These are phyloP conservation scores for Drosophila maculinotata DNA, from an alignment of 2,888 invertebrate genomes.

Conservation along the genomic window DNA sequence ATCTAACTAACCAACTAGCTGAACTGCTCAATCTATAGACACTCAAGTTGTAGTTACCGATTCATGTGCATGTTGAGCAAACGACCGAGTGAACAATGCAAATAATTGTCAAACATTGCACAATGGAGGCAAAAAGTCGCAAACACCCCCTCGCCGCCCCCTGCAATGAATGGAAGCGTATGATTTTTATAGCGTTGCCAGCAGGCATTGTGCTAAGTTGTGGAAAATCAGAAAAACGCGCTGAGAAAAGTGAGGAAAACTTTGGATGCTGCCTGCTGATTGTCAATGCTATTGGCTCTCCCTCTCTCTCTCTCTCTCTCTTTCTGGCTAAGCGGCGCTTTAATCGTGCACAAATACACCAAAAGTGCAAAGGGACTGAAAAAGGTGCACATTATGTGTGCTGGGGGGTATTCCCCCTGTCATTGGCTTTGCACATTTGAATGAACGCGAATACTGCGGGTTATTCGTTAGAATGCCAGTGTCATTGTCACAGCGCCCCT, in stretches of 20 bases:
- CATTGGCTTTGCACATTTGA: constrained; percentile 79
- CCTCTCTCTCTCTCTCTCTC: not conserved
- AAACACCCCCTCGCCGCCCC: not conserved
- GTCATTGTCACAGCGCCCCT: constrained; percentile 29
- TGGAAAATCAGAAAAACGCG: constrained; percentile 36
- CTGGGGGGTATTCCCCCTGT: constrained; percentile 29
- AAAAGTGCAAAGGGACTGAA: constrained; percentile 46
- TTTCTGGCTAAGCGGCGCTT: constrained; percentile 56
- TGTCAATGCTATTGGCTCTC: constrained; percentile 51
- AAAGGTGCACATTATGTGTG: constrained; percentile 61
- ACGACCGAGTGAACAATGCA: constrained; percentile 76
- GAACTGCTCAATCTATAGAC: constrained; percentile 54
- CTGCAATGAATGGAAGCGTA: constrained; percentile 63
- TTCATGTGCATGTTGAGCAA: constrained; percentile 76
- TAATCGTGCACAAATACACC: constrained; percentile 66
- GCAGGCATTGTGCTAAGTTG: constrained; percentile 65
- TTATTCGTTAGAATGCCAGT: constrained; percentile 40
- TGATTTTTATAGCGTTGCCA: constrained; percentile 70
- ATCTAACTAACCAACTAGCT: constrained; percentile 50
- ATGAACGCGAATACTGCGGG: constrained; percentile 59
- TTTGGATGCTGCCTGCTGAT: constrained; percentile 49
- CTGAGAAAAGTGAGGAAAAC: constrained; percentile 35
- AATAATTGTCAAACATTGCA: constrained; percentile 78
- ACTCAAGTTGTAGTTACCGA: constrained; percentile 77
- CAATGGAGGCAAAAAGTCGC: constrained; percentile 43